phyloP scores from a whole-genome alignment of 64 coral and sea anemone species.

The Acropora yongei region DNA sequence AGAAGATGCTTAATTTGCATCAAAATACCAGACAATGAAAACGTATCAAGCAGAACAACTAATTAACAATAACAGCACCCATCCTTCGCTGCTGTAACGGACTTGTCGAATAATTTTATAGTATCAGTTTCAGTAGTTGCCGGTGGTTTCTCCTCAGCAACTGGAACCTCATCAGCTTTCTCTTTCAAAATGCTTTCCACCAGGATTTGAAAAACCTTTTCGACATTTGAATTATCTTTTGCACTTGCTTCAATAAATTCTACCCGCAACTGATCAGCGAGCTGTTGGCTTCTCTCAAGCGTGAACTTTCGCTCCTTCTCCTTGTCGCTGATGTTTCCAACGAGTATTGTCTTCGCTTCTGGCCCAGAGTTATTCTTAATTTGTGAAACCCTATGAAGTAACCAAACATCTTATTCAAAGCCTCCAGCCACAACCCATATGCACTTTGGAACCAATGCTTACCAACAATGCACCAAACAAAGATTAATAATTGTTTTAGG shows the following conservation, averaged over 20 bases:
- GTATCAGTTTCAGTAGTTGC: no score
- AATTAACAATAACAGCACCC: no score
- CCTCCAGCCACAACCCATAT: not conserved
- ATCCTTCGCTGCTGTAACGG: no score
- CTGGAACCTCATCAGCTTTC: no score
- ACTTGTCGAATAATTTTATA: no score
- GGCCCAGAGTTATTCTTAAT: constrained; percentile 96
- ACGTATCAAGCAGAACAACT: no score
- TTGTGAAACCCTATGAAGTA: constrained; percentile 82
- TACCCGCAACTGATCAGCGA: constrained; percentile 90
- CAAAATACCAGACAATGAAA: no score
- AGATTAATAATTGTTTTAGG: no score
- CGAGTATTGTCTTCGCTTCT: constrained; percentile 92
- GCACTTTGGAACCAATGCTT: not conserved
- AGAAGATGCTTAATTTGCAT: no score
- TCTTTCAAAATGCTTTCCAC: constrained; percentile 87
- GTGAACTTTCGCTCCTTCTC: constrained; percentile 87
- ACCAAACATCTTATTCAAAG: not conserved
- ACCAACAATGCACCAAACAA: constrained; percentile 5
- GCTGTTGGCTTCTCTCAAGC: constrained; percentile 79
- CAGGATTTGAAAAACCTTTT: constrained; percentile 92
- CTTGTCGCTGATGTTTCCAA: constrained; percentile 97
- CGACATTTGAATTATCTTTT: constrained; percentile 94
- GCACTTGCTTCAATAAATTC: constrained; percentile 99
- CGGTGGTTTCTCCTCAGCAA: no score